Percentiles rank a stretch among this genome's conserved stretches.
Conservation (phyloP, 2,113 vertebrate genomes). For the Periophthalmodon schlosseri region DNA sequence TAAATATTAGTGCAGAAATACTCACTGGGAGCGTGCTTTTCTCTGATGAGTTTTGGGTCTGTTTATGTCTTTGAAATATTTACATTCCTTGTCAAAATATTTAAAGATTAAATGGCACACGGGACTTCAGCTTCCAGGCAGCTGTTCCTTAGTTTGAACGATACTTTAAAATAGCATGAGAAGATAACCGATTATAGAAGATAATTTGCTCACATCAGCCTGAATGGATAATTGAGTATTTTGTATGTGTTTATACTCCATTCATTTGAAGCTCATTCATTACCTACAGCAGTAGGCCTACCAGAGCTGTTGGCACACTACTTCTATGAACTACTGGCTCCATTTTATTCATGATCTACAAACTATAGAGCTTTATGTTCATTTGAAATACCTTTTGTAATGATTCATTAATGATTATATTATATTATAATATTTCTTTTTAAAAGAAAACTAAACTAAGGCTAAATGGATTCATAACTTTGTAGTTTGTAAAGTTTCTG, state of each 20-base stretch:
- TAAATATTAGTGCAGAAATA: conserved; percentile 17
- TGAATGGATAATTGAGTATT: not conserved
- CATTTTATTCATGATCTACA: not conserved
- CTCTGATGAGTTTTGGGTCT: conserved; percentile 6
- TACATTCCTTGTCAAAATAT: conserved; percentile 13
- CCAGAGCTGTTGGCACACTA: not conserved
- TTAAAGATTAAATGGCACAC: not conserved
- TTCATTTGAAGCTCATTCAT: not conserved
- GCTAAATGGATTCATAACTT: not conserved
- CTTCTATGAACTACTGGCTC: not conserved
- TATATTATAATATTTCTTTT: no score
- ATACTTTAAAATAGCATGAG: not conserved
- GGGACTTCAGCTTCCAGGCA: not conserved
- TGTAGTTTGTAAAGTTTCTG: not conserved
- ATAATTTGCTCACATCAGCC: not conserved
- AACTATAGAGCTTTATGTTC: not conserved
- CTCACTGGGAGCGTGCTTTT: conserved; percentile 15
- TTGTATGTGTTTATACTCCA: not conserved
- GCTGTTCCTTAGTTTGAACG: conserved; percentile 5
- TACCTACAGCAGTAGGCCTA: not conserved
- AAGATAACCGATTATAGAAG: not conserved
- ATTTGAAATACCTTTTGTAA: no score
- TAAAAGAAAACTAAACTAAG: no score
- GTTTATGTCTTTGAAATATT: conserved; percentile 10
- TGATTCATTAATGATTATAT: no score